Evolutionary conservation across 2,797 vertebrate genomes (phyloP), one percentile per base, ranked within the genome.

Genomic region (Leucoraja ocellata): DNA sequence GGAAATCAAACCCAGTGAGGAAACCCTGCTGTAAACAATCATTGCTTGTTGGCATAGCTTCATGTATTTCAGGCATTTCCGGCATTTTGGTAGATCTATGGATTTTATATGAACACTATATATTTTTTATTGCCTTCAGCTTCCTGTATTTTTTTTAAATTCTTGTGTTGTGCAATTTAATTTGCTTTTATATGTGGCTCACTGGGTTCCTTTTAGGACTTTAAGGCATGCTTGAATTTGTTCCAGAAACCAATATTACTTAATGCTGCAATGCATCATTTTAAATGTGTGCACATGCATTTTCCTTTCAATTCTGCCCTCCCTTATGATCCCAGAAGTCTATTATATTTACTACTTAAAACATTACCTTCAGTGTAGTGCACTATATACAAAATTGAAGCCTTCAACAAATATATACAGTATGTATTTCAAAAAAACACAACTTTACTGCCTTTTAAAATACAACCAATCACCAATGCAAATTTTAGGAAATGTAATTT

Each of bases 211-310:
- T 86, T 32, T 32, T 86, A 7, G 11, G 4, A 65, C 58, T n/a
- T 28, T 63, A 63, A 16, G 83, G 58, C 61, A 58, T 86, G 83
- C 58, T 63, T 86, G 58, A 18, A 63, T 86, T 65, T 86, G 58
- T 0, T 65, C 61, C 7, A 65, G 58, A 63, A 86, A 86, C 28
- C 54, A 61, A 54, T 13, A 84, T 10, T 32, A n/a, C 28, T 86
- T 65, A 86, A 86, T 86, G 83, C 13, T 86, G 14, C 13, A 86
- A n/a, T 86, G 32, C 28, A 58, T 86, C 83, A 86, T 63, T 86
- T 86, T n/a, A 86, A 83, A 86, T 86, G 61, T 63, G 58, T n/a
- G 61, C 28, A 32, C 83, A 86, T n/a, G 61, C 58, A 32, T 63
- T 63, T 65, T 86, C n/a, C 25, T 28, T 86, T 32, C 25, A 86